Conservation (phyloP, 2,797 vertebrate genomes). For the Gymnopithys bicolor region DNA sequence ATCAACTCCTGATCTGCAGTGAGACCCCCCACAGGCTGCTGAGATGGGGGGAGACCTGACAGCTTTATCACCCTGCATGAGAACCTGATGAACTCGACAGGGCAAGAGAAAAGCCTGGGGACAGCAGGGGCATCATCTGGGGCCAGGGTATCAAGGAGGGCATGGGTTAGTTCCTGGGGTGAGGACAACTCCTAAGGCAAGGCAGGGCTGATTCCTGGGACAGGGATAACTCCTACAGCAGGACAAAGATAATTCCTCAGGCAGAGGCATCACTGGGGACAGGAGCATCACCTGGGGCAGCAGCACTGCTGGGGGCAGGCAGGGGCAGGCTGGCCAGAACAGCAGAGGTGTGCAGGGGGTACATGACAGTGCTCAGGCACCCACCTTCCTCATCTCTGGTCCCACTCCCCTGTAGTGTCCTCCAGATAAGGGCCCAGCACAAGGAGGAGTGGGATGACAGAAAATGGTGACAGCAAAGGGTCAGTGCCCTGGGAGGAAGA, state of each 20-base stretch:
- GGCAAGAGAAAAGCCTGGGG: background rate
- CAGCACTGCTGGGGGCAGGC: background rate
- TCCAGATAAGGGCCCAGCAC: background rate
- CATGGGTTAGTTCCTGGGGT: background rate
- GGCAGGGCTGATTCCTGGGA: too few species aligned
- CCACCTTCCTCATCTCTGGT: background rate
- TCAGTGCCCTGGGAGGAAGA: accelerated
- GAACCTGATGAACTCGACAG: accelerated
- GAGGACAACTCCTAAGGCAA: background rate
- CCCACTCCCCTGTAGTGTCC: accelerated
- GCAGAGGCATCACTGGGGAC: too few species aligned
- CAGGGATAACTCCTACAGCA: background rate
- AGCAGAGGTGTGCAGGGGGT: background rate
- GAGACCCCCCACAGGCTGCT: background rate
- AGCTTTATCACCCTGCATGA: background rate
- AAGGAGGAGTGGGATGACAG: background rate
- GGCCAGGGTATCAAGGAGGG: background rate
- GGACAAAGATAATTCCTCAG: background rate
- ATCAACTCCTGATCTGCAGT: background rate
- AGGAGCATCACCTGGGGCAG: background rate
- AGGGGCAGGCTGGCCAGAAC: background rate
- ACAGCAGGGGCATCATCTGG: background rate
- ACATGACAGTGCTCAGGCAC: accelerated
- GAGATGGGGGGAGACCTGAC: background rate
- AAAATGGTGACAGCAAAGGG: background rate